Percentiles rank a stretch among this genome's conserved stretches.
Conservation (phyloP, 2,888 invertebrate genomes). For the Oligia fasciuncula region DNA sequence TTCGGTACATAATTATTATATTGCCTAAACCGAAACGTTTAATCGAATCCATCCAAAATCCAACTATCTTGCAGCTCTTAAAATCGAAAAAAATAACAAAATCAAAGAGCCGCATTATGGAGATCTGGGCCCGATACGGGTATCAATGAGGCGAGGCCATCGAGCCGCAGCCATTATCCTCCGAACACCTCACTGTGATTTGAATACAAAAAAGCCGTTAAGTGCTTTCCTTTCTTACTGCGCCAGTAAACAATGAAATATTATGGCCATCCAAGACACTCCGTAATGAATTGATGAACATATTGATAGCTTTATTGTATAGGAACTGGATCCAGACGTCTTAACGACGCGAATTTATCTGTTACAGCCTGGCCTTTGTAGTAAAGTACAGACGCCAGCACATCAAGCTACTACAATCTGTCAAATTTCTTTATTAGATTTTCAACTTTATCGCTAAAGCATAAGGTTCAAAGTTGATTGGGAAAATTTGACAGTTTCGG, state of each 20-base stretch:
- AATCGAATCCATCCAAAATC: neutral
- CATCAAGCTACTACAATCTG: too few species aligned
- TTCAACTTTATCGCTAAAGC: too few species aligned
- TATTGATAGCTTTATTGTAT: conserved; percentile 65
- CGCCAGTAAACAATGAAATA: conserved; percentile 74
- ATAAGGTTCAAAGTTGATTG: too few species aligned
- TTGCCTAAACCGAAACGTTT: neutral
- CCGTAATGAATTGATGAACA: conserved; percentile 58
- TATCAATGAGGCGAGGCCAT: conserved; percentile 67
- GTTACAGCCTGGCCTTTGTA: conserved; percentile 30
- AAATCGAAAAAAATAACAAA: conserved; percentile 24
- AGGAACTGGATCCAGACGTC: conserved; percentile 45
- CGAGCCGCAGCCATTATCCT: conserved; percentile 80
- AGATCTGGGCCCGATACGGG: conserved; percentile 48
- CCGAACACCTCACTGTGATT: conserved; percentile 79
- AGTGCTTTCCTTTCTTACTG: conserved; percentile 81
- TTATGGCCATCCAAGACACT: conserved; percentile 59
- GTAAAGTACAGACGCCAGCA: neutral
- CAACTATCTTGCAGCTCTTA: neutral
- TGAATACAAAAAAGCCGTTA: conserved; percentile 83
- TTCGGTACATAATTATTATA: neutral
- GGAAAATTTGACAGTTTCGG: too few species aligned
- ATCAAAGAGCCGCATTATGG: conserved; percentile 44
- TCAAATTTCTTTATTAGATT: too few species aligned
- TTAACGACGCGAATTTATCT: conserved; percentile 36